Percentiles rank a stretch among this genome's conserved stretches.
Conservation (phyloP, 2,888 invertebrate species). For the Epistrophe grossulariae region DNA sequence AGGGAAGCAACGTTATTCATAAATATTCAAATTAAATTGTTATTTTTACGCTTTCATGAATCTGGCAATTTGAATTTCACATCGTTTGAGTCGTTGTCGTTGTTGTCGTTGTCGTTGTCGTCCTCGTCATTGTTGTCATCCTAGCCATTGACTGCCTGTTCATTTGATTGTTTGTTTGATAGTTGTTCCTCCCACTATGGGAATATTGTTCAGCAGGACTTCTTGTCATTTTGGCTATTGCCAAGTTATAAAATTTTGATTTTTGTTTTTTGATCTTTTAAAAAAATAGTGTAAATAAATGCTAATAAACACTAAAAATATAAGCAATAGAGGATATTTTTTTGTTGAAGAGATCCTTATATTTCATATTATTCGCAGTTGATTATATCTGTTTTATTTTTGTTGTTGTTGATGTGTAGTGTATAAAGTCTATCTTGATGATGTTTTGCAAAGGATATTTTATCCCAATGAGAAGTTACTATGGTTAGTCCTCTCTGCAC, state of each 20-base stretch:
- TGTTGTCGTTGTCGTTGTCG: no score
- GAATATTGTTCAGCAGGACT: conserved; percentile 29
- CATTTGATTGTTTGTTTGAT: conserved; percentile 64
- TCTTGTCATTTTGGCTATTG: conserved; percentile 29
- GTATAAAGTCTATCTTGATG: conserved; percentile 22
- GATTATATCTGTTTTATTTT: conserved; percentile 36
- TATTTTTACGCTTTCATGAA: conserved; percentile 74
- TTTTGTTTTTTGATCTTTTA: conserved; percentile 29
- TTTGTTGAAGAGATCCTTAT: conserved; percentile 41
- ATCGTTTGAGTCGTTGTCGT: conserved; percentile 60
- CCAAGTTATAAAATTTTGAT: conserved; percentile 40
- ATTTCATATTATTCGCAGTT: conserved; percentile 38
- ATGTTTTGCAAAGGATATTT: conserved; percentile 38
- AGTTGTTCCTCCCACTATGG: conserved; percentile 4
- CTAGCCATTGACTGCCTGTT: conserved; percentile 50
- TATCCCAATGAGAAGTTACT: background rate
- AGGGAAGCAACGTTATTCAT: conserved; percentile 52
- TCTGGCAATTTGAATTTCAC: conserved; percentile 73
- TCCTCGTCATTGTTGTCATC: conserved; percentile 4
- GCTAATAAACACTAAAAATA: conserved; percentile 60
- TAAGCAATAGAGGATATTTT: conserved; percentile 37
- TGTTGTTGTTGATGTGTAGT: conserved; percentile 12
- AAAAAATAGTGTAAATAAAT: conserved; percentile 47
- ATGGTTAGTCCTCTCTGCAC: background rate
- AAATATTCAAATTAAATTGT: conserved; percentile 75